Percentiles rank a stretch among this genome's conserved stretches.
Conservation (phyloP, 2,888 invertebrate genomes). For the Hybos culiciformis region DNA sequence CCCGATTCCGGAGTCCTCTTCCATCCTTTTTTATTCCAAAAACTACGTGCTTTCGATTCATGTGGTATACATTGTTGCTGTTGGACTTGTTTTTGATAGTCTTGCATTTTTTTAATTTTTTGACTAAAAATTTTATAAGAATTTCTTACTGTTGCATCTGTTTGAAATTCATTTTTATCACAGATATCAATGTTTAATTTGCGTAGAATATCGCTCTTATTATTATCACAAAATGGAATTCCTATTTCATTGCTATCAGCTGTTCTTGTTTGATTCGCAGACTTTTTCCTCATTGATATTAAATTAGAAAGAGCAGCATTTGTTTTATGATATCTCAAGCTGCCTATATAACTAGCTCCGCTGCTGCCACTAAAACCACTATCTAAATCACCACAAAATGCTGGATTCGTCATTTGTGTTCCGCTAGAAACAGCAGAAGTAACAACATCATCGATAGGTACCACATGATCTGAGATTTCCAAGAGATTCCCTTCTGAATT, state of each 20-base stretch:
- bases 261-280: conserved; percentile 11
- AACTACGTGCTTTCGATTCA: conserved; percentile 36
- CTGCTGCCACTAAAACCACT: conserved; percentile 75
- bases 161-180: neutral
- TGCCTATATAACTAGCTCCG: conserved; percentile 66
- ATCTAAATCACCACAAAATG: conserved; percentile 46
- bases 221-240: neutral
- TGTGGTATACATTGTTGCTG: conserved; percentile 28
- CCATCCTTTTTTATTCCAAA: conserved; percentile 68
- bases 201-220: neutral
- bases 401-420: conserved; percentile 27
- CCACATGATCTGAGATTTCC: neutral
- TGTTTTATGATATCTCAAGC: conserved; percentile 40
- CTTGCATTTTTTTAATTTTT: conserved; percentile 39
- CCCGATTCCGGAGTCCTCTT: conserved; percentile 62
- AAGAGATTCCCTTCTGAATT: conserved; percentile 40
- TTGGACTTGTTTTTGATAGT: conserved; percentile 27
- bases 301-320: conserved; percentile 25
- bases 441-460: neutral
- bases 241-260: neutral
- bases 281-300: conserved; percentile 22
- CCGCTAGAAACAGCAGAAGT: conserved; percentile 8
- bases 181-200: neutral
- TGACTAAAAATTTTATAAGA: conserved; percentile 33
- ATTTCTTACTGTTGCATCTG: conserved; percentile 18